Percentiles rank a stretch among this genome's conserved stretches.
Conservation (phyloP, 2,888 invertebrate species). For the Ceraclea dissimilis region DNA sequence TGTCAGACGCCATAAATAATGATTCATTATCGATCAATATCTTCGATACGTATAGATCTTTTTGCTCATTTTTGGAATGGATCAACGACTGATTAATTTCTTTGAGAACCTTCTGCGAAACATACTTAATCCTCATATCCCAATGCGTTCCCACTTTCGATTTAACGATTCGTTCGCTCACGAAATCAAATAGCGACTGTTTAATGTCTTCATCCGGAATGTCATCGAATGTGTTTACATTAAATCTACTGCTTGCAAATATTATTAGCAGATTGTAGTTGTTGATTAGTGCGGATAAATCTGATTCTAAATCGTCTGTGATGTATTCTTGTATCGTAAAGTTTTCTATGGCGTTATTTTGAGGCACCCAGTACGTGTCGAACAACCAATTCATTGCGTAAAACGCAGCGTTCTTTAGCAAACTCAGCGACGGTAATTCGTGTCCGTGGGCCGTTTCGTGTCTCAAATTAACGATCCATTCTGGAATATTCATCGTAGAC, state of each 20-base stretch:
- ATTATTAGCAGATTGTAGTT: conserved; percentile 40
- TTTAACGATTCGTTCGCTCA: conserved; percentile 8
- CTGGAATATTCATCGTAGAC: conserved; percentile 60
- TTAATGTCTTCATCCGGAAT: conserved; percentile 35
- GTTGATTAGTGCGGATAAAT: conserved; percentile 35
- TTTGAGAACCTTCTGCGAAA: conserved; percentile 13
- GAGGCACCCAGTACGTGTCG: conserved; percentile 57
- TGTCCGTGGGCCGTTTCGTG: conserved; percentile 72
- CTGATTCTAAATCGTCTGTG: conserved; percentile 30
- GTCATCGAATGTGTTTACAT: conserved; percentile 38
- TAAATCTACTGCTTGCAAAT: conserved; percentile 36
- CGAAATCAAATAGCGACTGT: conserved; percentile 29
- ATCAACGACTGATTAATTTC: conserved; percentile 19
- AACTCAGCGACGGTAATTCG: conserved; percentile 54
- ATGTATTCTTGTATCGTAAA: conserved; percentile 28
- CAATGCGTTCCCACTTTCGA: conserved; percentile 3
- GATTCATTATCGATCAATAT: conserved; percentile 31
- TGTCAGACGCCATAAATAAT: conserved; percentile 30
- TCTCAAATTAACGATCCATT: conserved; percentile 71
- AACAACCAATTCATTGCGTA: conserved; percentile 63
- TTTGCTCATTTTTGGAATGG: conserved; percentile 19
- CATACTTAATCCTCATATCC: conserved; percentile 9
- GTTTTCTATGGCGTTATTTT: conserved; percentile 44
- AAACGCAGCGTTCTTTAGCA: conserved; percentile 55
- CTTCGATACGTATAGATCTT: conserved; percentile 29